These are phyloP conservation scores for Eucriotettix oculatus DNA, from an alignment of 2,888 invertebrate genomes.

Conservation along the genomic window DNA sequence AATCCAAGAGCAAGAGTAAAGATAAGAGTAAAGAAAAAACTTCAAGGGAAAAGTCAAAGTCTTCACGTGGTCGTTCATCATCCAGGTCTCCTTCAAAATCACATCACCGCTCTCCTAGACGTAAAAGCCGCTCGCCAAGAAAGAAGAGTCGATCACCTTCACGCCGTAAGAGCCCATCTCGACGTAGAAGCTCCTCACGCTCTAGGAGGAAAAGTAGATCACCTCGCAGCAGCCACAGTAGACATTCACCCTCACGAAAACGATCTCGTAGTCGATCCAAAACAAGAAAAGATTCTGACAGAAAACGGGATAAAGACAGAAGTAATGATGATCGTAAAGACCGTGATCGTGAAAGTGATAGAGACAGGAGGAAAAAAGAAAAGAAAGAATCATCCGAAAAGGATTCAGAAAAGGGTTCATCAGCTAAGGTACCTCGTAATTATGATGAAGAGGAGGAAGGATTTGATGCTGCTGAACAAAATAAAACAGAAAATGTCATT, in stretches of 20 bases:
- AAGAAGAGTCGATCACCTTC: conserved; percentile 23
- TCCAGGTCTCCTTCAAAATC: conserved; percentile 12
- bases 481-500: not conserved
- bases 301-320: conserved; percentile 10
- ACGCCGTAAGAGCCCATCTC: conserved; percentile 27
- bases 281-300: conserved; percentile 7
- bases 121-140: conserved; percentile 13
- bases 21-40: conserved; percentile 9
- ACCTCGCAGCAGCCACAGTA: conserved; percentile 11
- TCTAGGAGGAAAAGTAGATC: conserved; percentile 16
- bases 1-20: conserved; percentile 1
- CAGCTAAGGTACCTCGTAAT: conserved; percentile 26
- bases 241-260: conserved; percentile 8
- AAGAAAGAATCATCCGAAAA: conserved; percentile 14
- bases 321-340: conserved; percentile 10
- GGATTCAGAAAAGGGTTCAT: conserved; percentile 5
- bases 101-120: conserved; percentile 10
- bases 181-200: conserved; percentile 15
- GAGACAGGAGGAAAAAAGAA: conserved; percentile 9
- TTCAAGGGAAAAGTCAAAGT: conserved; percentile 9
- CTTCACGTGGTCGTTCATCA: conserved; percentile 9
- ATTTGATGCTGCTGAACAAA: conserved; percentile 21
- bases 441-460: conserved; percentile 36
- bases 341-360: conserved; percentile 6
- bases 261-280: conserved; percentile 9